Percentiles rank a stretch among this genome's conserved stretches.
phyloP scores from a whole-genome alignment of 2,797 vertebrate genomes.

The Cichlasoma orientale region DNA sequence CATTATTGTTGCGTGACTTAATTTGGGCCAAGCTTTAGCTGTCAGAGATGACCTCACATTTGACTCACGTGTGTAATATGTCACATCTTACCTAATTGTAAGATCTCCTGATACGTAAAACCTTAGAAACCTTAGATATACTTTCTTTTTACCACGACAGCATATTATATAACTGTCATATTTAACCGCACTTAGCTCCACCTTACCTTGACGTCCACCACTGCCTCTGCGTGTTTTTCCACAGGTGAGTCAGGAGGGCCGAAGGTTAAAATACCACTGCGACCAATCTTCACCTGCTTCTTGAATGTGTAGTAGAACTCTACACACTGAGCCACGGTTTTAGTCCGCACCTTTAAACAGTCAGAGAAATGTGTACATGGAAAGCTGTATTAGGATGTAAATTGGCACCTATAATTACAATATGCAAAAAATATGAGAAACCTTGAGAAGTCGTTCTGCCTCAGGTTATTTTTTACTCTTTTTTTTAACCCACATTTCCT shows the following conservation, averaged over 20 bases:
- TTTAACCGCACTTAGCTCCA: not conserved
- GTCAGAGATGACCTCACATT: not conserved
- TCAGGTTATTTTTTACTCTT: not conserved
- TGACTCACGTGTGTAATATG: rapidly evolving
- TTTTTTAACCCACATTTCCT: constrained; percentile 14
- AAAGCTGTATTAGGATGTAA: not conserved
- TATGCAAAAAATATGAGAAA: not conserved
- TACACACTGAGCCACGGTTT: constrained; percentile 95
- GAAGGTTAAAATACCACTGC: constrained; percentile 89
- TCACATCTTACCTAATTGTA: no score
- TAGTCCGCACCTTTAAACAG: constrained; percentile 89
- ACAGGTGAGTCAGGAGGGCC: constrained; percentile 85
- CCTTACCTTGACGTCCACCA: constrained; percentile 89
- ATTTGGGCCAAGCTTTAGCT: not conserved
- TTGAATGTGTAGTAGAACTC: constrained; percentile 99
- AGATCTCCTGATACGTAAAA: not conserved
- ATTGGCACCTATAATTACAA: not conserved
- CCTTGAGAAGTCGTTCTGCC: not conserved
- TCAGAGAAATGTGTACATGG: not conserved
- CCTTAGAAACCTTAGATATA: not conserved
- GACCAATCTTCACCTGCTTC: constrained; percentile 95
- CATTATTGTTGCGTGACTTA: not conserved
- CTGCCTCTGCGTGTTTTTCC: constrained; percentile 85
- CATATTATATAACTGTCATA: not conserved
- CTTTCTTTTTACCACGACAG: not conserved